Evolutionary conservation across 2,888 invertebrate species (phyloP).

Genomic region (Perizoma flavofasciatum): DNA sequence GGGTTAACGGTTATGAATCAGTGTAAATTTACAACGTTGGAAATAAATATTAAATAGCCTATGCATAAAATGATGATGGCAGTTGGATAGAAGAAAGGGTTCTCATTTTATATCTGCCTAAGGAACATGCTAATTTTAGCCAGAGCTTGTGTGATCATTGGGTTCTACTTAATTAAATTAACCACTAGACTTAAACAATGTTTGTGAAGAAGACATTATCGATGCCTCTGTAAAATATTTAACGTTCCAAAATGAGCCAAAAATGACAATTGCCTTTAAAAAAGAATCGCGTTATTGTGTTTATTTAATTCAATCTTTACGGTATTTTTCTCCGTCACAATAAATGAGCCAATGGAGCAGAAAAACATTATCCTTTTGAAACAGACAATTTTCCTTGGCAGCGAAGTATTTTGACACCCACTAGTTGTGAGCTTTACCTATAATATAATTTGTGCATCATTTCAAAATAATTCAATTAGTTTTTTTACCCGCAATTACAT

Average conservation of each 20-base stretch:
- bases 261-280: constrained; percentile 22
- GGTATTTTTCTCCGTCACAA: constrained; percentile 46
- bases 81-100: no score
- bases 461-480: neutral
- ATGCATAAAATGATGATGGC: no score
- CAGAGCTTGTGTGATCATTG: constrained; percentile 19
- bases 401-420: constrained; percentile 47
- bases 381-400: constrained; percentile 58
- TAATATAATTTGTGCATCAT: constrained; percentile 18
- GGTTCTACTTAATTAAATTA: constrained; percentile 27
- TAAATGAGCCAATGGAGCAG: constrained; percentile 61
- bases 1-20: constrained; percentile 6
- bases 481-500: neutral
- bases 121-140: constrained; percentile 17
- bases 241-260: constrained; percentile 6
- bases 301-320: constrained; percentile 40
- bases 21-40: no score
- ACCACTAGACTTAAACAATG: constrained; percentile 9
- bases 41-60: no score
- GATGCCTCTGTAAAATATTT: neutral
- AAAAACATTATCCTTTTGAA: constrained; percentile 64
- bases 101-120: no score
- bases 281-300: constrained; percentile 34
- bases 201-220: constrained; percentile 4
- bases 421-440: constrained; percentile 46